phyloP scores from a whole-genome alignment of 2,113 vertebrate species.

The Apteryx mantelli region DNA sequence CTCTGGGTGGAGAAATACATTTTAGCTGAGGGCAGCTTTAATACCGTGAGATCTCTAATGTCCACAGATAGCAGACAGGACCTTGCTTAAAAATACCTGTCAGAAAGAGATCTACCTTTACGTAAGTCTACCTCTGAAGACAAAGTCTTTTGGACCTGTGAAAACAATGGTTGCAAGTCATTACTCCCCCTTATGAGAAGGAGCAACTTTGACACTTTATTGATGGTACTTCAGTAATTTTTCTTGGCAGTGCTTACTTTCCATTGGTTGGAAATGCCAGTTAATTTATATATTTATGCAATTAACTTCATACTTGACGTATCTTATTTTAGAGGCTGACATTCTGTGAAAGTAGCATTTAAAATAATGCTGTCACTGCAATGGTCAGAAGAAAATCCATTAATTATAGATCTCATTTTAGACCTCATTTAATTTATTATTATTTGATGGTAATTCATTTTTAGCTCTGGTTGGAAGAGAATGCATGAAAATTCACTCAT shows the following conservation, averaged over 20 bases:
- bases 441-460: slow-evolving; percentile 12
- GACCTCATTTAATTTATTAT: not conserved
- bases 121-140: not conserved
- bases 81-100: not conserved
- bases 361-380: not conserved
- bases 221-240: not conserved
- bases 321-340: not conserved
- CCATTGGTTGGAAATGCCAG: not conserved
- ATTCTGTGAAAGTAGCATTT: not conserved
- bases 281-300: not conserved
- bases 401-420: slow-evolving; percentile 20
- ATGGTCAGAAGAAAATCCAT: not conserved
- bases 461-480: not conserved
- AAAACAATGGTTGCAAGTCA: not conserved
- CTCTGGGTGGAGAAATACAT: not conserved
- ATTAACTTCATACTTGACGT: not conserved
- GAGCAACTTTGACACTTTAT: not conserved
- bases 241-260: not conserved
- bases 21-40: not conserved
- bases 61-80: not conserved
- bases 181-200: not conserved
- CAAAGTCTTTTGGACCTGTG: not conserved
- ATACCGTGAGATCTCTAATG: not conserved
- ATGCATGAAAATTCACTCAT: not conserved
- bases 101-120: not conserved